Evolutionary conservation across 2,888 invertebrate genomes (phyloP), one percentile per base, ranked within the genome.

Genomic region (Eristalis arbustorum): DNA sequence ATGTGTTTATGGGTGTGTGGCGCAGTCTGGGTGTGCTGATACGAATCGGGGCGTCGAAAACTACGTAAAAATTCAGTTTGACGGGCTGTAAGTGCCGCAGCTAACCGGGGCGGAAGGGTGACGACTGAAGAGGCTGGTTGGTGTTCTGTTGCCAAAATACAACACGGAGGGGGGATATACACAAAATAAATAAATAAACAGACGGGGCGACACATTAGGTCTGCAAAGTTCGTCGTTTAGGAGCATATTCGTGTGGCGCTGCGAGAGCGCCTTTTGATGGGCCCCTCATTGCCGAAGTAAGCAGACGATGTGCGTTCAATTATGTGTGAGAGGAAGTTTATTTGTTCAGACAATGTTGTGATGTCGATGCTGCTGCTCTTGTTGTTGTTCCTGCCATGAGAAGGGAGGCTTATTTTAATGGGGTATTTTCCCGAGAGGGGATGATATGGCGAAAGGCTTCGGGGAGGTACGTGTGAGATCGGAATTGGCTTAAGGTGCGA

Each of bases 11-110:
- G 37, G 2, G 25, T 59, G 34, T 83, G 78, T n/a, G n/a, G n/a
- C n/a, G n/a, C n/a, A n/a, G n/a, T 79, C 83, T 78, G 78, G 72
- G 75, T 83, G 83, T 72, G 75, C 63, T 81, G 74, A 87, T 78
- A 78, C 25, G 49, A 79, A 83, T 82, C 71, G 72, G 78, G 83
- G 87, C 83, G 87, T 87, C 71, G 78, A 66, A 78, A 87, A 87
- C 78, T 77, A 75, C 78, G 78, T 83, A 87, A 78, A 87, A 83
- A 83, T 78, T 87, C 83, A 68, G 77, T 83, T 87, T 83, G 87
- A 79, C 83, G 83, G 78, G 49, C 63, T 78, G 62, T 83, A 82
- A 82, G 82, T 87, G 78, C 69, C 71, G 42, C 87, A 59, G 66
- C 74, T 67, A 75, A 75, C 25, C 59, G 62, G 61, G 37, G 68